A percentile compares a stretch with the other conserved stretches of the same genome.
phyloP scores from a whole-genome alignment of 2,888 invertebrate species.

The Zygothrica quintamaculata region DNA sequence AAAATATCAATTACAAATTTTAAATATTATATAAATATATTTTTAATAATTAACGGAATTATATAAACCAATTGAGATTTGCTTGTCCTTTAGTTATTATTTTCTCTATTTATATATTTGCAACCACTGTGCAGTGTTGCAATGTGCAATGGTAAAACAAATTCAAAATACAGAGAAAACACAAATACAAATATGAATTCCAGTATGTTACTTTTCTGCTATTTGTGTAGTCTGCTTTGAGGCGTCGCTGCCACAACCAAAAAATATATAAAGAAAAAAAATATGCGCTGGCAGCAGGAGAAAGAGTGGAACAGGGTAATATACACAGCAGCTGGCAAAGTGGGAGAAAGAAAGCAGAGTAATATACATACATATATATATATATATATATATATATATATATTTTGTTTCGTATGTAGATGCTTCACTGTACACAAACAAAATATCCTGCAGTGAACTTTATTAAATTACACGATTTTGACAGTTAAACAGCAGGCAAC shows the following conservation, averaged over 20 bases:
- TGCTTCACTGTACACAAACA: constrained; percentile 61
- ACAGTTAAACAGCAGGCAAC: constrained; percentile 78
- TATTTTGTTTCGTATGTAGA: constrained; percentile 22
- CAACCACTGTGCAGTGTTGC: constrained; percentile 13
- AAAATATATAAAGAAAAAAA: too few relatives aligned
- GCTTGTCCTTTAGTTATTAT: too few relatives aligned
- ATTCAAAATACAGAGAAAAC: constrained; percentile 26
- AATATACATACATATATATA: constrained; percentile 43
- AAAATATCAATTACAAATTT: too few relatives aligned
- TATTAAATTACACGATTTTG: constrained; percentile 84
- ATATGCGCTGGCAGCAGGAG: too few relatives aligned
- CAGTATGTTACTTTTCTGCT: constrained; percentile 25
- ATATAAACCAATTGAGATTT: too few relatives aligned
- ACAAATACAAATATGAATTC: constrained; percentile 19
- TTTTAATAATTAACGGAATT: too few relatives aligned
- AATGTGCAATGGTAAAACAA: constrained; percentile 17
- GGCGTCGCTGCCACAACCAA: constrained; percentile 20
- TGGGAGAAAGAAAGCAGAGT: constrained; percentile 19
- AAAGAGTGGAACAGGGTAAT: constrained; percentile 1
- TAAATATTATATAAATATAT: too few relatives aligned
- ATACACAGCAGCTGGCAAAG: constrained; percentile 45
- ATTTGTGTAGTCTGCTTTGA: constrained; percentile 51
- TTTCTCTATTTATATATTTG: not conserved
- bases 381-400: too few relatives aligned
- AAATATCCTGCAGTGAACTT: constrained; percentile 84